Evolutionary conservation across 2,113 vertebrate species (phyloP).

Genomic region (Scatophagus argus): DNA sequence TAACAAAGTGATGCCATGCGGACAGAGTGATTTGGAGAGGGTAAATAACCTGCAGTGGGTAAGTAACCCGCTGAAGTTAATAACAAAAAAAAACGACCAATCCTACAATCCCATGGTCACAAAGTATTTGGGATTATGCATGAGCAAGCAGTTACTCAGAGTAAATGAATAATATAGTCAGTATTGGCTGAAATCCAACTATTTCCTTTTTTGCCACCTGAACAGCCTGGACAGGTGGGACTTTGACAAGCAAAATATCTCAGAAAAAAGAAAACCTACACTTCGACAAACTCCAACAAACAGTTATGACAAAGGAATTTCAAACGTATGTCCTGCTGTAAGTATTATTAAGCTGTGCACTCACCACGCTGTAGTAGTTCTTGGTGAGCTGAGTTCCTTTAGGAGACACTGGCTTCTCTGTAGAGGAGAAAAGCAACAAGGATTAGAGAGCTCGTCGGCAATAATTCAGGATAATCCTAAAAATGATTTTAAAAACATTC

Average conservation of each 20-base stretch:
- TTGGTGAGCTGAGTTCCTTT: conserved; percentile 94
- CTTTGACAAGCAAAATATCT: neutral
- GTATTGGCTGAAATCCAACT: neutral
- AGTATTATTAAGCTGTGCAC: conserved; percentile 51
- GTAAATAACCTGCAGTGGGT: no score
- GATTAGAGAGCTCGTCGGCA: neutral
- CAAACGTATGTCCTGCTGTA: neutral
- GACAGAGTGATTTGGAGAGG: neutral
- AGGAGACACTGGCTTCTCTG: conserved; percentile 95
- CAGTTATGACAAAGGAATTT: neutral
- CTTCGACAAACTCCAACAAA: neutral
- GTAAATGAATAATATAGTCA: neutral
- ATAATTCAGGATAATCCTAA: neutral
- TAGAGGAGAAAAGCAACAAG: conserved; percentile 23
- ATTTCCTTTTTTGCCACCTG: neutral
- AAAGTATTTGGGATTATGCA: neutral
- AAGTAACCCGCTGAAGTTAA: neutral
- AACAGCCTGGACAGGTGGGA: neutral
- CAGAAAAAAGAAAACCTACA: neutral
- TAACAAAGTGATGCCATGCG: neutral
- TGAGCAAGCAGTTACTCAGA: neutral
- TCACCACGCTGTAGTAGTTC: conserved; percentile 97
- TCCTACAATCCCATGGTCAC: no score
- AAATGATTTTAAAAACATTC: neutral
- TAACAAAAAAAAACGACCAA: no score